Evolutionary conservation across 2,888 invertebrate species (phyloP).

Genomic region (Apodemia mormo): DNA sequence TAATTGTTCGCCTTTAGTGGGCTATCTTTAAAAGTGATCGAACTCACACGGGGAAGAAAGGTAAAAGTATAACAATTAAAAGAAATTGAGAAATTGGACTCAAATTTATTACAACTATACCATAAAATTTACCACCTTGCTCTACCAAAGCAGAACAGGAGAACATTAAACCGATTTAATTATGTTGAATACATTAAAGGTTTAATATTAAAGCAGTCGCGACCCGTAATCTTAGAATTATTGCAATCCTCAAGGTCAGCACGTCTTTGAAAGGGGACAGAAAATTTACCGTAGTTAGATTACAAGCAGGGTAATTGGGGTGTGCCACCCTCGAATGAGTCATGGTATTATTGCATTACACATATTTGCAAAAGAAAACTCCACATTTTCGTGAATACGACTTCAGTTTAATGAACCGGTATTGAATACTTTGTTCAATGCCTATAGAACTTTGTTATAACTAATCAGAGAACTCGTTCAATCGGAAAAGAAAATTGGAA

Average conservation of each 20-base stretch:
- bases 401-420: background rate
- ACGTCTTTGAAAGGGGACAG: slow-evolving; percentile 30
- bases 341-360: slow-evolving; percentile 33
- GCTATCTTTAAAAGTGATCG: too few species aligned
- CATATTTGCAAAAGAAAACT: slow-evolving; percentile 18
- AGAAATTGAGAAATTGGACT: background rate
- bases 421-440: background rate
- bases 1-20: too few species aligned
- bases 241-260: slow-evolving; percentile 40
- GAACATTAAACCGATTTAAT: background rate
- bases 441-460: background rate
- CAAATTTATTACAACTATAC: background rate
- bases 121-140: background rate
- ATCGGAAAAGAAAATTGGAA: too few species aligned
- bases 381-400: background rate
- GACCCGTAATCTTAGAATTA: slow-evolving; percentile 24
- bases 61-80: background rate
- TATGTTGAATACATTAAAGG: background rate
- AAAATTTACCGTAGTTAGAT: slow-evolving; percentile 32
- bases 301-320: slow-evolving; percentile 33
- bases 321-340: slow-evolving; percentile 37
- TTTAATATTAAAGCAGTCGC: slow-evolving; percentile 3
- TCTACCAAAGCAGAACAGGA: background rate
- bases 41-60: background rate
- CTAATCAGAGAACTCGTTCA: too few species aligned